These are phyloP conservation scores for Maniola hyperantus DNA, from an alignment of 2,888 invertebrate species.

Conservation along the genomic window DNA sequence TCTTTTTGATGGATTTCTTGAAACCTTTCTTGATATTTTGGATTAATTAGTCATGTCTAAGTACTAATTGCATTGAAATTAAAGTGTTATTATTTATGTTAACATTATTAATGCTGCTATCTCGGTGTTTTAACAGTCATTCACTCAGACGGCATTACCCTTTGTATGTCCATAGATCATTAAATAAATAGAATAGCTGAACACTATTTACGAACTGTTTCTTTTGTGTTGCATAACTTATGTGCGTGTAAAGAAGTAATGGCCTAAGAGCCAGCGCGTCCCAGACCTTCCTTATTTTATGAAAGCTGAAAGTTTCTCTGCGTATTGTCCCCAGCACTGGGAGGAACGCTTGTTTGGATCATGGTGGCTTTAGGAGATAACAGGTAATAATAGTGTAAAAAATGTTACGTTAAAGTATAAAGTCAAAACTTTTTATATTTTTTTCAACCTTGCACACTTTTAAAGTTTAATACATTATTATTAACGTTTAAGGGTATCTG, in stretches of 20 bases:
- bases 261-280: too few species aligned
- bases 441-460: too few species aligned
- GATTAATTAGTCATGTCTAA: neutral
- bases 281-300: too few species aligned
- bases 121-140: neutral
- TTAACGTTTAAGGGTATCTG: too few species aligned
- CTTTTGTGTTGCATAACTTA: slow-evolving; percentile 31
- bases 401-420: too few species aligned
- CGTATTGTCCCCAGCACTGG: too few species aligned
- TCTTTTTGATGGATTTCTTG: neutral
- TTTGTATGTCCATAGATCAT: slow-evolving; percentile 14
- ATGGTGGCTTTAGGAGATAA: too few species aligned
- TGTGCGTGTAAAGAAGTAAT: slow-evolving; percentile 37
- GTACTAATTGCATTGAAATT: neutral
- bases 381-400: too few species aligned
- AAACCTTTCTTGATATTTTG: neutral
- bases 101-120: slow-evolving; percentile 2
- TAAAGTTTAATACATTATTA: too few species aligned
- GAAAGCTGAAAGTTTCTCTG: too few species aligned
- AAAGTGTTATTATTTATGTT: neutral
- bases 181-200: slow-evolving; percentile 17
- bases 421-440: too few species aligned
- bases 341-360: too few species aligned
- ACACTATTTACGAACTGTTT: slow-evolving; percentile 24
- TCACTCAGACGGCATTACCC: slow-evolving; percentile 5